Conservation (phyloP, 2,797 vertebrate genomes). For the Sandelia bainsii region DNA sequence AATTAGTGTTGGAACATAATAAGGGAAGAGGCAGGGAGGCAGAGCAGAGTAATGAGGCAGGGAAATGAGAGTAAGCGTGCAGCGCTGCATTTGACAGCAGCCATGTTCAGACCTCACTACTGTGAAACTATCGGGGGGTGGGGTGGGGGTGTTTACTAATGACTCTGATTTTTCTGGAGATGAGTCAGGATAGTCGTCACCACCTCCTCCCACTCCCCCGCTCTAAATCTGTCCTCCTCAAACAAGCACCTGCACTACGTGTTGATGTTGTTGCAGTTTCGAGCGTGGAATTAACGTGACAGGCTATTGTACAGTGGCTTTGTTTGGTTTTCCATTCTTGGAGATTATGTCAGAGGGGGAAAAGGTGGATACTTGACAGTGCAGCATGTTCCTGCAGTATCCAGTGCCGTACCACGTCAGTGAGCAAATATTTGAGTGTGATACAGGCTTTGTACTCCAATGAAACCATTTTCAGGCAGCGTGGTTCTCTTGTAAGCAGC, state of each 20-base stretch:
- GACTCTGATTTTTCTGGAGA: conserved; percentile 66
- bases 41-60: conserved; percentile 67
- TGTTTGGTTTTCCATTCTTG: conserved; percentile 71
- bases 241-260: conserved; percentile 35
- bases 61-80: conserved; percentile 57
- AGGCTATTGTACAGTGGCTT: conserved; percentile 33
- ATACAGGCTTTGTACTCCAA: conserved; percentile 48
- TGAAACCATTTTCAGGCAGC: conserved; percentile 29
- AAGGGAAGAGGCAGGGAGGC: conserved; percentile 50
- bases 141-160: conserved; percentile 55
- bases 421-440: conserved; percentile 71
- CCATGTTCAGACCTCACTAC: conserved; percentile 59
- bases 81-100: conserved; percentile 58
- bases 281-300: conserved; percentile 22
- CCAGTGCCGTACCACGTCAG: conserved; percentile 22
- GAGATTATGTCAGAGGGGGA: conserved; percentile 47
- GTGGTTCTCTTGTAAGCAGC: conserved; percentile 10
- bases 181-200: conserved; percentile 51
- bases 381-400: conserved; percentile 19
- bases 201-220: neutral
- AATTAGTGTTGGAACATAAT: conserved; percentile 64
- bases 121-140: conserved; percentile 46
- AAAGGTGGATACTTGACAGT: conserved; percentile 22
- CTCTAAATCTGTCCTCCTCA: conserved; percentile 40
- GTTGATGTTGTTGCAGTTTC: conserved; percentile 25